Evolutionary conservation across 2,888 invertebrate species (phyloP), one percentile per base, ranked within the genome.

Genomic region (Caenorhabditis zanzibari): DNA sequence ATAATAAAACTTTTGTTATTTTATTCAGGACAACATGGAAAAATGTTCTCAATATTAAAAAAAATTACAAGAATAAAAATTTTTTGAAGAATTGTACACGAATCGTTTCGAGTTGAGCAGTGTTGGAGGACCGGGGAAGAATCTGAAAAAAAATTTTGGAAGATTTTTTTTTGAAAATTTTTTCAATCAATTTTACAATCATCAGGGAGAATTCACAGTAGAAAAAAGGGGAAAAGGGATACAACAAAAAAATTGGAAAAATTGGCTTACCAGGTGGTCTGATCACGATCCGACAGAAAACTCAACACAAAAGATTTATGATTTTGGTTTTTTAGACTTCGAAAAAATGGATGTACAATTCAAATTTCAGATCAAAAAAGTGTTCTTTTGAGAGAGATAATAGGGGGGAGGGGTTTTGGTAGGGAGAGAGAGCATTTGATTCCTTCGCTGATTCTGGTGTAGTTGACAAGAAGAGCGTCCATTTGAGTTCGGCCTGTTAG

Each of bases 271-370:
- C 63, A 22, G 38, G 44, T 16, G 10, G 44, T n/a, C n/a, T n/a
- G n/a, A n/a, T n/a, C n/a, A n/a, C n/a, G n/a, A n/a, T n/a, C n/a
- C 0, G 16, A 22, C 0, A 63, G 22, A 63, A 41, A 41, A 44
- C 56, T 47, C 47, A 59, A 26, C 58, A 54, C 73, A 61, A 38
- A 58, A 47, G 71, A 52, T 73, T 61, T 19, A 73, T 52, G 52
- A 14, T 9, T 4, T 22, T 19, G 52, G 14, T 19, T 56, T 56
- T 54, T 61, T 19, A 2, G 19, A 41, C 1, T n/a, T 28, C n/a
- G 5, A 32, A 58, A 58, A 56, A n/a, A 47, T 24, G 5, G 24
- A 47, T 6, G 32, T 32, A 38, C 38, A 63, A 44, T 47, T 58
- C n/a, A 22, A 56, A 63, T 44, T 52, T 38, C 52, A 68, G 38